Conservation (phyloP, 2,888 invertebrate species). For the Diarsia rubi region DNA sequence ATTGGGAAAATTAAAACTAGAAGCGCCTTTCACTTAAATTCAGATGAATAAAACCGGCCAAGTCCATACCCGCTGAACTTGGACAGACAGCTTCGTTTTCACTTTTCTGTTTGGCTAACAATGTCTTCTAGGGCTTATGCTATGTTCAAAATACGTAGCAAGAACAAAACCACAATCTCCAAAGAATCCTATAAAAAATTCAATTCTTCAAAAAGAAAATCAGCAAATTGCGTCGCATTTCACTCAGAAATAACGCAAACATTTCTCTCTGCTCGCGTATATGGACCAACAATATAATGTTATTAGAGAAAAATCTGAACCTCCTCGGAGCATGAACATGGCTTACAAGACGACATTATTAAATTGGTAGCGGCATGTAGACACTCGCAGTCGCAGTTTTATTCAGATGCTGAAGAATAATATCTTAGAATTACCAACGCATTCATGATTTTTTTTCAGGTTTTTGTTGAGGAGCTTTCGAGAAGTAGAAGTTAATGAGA, state of each 20-base stretch:
- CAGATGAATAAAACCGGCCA: too few relatives aligned
- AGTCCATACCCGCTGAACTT: too few relatives aligned
- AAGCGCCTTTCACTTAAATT: too few relatives aligned
- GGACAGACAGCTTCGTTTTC: too few relatives aligned
- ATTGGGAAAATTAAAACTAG: too few relatives aligned
- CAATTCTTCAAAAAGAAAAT: constrained; percentile 28
- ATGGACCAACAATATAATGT: constrained; percentile 70
- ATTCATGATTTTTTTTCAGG: constrained; percentile 23
- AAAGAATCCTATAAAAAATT: constrained; percentile 20
- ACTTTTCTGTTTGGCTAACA: too few relatives aligned
- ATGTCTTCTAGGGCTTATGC: too few relatives aligned
- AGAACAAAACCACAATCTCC: background rate
- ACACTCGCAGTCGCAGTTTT: constrained; percentile 75
- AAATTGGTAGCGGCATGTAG: constrained; percentile 77
- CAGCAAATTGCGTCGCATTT: constrained; percentile 48
- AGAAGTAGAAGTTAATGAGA: background rate
- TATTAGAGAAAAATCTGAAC: constrained; percentile 77
- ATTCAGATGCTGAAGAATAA: constrained; percentile 76
- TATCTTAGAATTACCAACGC: constrained; percentile 69
- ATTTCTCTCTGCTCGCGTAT: constrained; percentile 49
- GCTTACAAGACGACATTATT: constrained; percentile 82
- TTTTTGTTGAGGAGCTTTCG: background rate
- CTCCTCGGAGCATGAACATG: constrained; percentile 69
- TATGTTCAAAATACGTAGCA: too few relatives aligned
- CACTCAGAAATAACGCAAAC: constrained; percentile 41